Conservation (phyloP, 2,797 vertebrate species). For the Cyprinella venusta region DNA sequence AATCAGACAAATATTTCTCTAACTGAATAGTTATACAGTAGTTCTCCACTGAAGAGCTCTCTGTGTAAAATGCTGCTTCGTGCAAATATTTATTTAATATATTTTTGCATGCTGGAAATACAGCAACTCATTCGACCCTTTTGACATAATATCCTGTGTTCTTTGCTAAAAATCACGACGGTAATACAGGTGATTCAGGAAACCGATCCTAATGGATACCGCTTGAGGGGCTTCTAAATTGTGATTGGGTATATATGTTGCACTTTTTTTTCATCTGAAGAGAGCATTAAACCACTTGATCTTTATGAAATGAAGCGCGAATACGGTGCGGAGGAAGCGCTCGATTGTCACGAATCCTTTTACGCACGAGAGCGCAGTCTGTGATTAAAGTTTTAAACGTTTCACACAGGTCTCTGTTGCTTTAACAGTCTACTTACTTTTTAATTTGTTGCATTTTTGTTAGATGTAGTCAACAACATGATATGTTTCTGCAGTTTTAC, state of each 20-base stretch:
- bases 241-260: not conserved
- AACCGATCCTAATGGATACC: conserved; percentile 19
- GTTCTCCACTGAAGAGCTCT: not conserved
- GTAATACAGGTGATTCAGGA: not conserved
- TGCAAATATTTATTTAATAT: not conserved
- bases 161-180: conserved; percentile 12
- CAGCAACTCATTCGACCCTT: conserved; percentile 9
- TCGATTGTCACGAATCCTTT: conserved; percentile 19
- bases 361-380: conserved; percentile 19
- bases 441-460: not conserved
- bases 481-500: not conserved
- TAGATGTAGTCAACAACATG: not conserved
- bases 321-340: conserved; percentile 42
- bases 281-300: conserved; percentile 54
- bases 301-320: conserved; percentile 28
- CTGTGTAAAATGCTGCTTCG: not conserved
- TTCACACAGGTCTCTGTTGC: not conserved
- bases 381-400: conserved; percentile 20
- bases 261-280: conserved; percentile 34
- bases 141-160: not conserved
- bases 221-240: conserved; percentile 18
- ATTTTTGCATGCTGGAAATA: not conserved
- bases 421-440: not conserved
- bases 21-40: too few species aligned
- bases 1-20: too few species aligned